Evolutionary conservation across 2,888 invertebrate genomes (phyloP).

Genomic region (Trissoscelio sp.): DNA sequence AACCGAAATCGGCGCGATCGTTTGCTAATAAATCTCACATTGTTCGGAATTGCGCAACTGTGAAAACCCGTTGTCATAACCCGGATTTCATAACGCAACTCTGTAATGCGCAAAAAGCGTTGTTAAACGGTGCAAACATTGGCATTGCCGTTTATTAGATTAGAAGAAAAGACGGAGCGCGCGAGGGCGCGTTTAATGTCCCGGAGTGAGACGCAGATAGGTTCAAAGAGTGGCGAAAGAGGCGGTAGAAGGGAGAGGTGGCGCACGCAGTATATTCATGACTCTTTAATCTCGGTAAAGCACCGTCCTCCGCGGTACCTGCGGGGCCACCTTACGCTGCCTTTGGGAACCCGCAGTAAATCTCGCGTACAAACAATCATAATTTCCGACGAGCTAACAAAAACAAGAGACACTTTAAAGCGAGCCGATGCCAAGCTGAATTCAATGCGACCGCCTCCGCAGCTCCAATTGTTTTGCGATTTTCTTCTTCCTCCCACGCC

Average conservation of each 20-base stretch:
- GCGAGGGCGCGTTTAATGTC: constrained; percentile 64
- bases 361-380: constrained; percentile 83
- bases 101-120: constrained; percentile 47
- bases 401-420: constrained; percentile 79
- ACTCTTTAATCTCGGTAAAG: constrained; percentile 80
- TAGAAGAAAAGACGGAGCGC: constrained; percentile 68
- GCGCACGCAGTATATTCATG: constrained; percentile 76
- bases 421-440: constrained; percentile 80
- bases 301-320: constrained; percentile 65
- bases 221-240: constrained; percentile 37
- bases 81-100: neutral
- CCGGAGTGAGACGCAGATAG: constrained; percentile 56
- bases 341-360: constrained; percentile 77
- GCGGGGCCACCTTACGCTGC: constrained; percentile 62
- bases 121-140: constrained; percentile 72
- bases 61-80: constrained; percentile 1
- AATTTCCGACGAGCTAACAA: constrained; percentile 82
- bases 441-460: constrained; percentile 81
- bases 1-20: neutral
- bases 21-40: constrained; percentile 41
- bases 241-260: constrained; percentile 68
- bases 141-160: constrained; percentile 73
- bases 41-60: constrained; percentile 41
- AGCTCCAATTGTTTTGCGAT: constrained; percentile 81
- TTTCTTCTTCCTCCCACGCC: constrained; percentile 70